Conservation (phyloP, 2,888 invertebrate species). For the Aphidius colemani region DNA sequence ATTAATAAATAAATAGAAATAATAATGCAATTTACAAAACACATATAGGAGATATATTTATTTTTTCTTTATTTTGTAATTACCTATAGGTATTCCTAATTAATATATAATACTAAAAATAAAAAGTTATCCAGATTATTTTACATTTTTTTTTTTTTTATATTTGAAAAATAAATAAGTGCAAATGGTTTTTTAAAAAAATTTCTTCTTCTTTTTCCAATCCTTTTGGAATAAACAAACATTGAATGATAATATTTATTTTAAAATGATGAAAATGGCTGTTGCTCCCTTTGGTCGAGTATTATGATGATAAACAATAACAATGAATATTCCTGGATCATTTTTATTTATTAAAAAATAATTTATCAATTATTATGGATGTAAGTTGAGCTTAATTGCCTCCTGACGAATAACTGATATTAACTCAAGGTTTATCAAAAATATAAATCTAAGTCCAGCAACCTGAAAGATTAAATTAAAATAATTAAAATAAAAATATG, state of each 20-base stretch:
- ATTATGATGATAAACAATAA: not conserved
- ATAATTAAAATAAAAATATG: not conserved
- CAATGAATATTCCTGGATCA: not conserved
- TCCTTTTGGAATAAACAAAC: too few species aligned
- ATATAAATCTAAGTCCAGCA: slow-evolving; percentile 88
- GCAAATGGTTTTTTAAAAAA: not conserved
- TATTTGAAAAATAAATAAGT: slow-evolving; percentile 14
- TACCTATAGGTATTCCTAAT: too few species aligned
- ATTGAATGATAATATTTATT: too few species aligned
- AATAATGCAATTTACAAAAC: too few species aligned
- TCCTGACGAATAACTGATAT: slow-evolving; percentile 89
- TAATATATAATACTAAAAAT: not conserved
- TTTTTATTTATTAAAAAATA: too few species aligned
- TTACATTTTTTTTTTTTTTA: not conserved
- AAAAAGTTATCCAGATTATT: not conserved
- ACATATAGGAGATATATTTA: too few species aligned
- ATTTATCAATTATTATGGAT: slow-evolving; percentile 39
- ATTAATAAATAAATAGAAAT: too few species aligned
- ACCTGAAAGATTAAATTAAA: slow-evolving; percentile 65
- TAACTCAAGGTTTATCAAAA: slow-evolving; percentile 89
- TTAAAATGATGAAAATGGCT: slow-evolving; percentile 1
- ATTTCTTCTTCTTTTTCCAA: not conserved
- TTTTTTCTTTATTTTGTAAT: too few species aligned
- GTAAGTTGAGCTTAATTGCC: slow-evolving; percentile 77
- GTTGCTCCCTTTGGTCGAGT: slow-evolving; percentile 10